Percentiles rank a stretch among this genome's conserved stretches.
phyloP scores from a whole-genome alignment of 92 coral and sea anemone species.

The Palythoa caribaeorum region DNA sequence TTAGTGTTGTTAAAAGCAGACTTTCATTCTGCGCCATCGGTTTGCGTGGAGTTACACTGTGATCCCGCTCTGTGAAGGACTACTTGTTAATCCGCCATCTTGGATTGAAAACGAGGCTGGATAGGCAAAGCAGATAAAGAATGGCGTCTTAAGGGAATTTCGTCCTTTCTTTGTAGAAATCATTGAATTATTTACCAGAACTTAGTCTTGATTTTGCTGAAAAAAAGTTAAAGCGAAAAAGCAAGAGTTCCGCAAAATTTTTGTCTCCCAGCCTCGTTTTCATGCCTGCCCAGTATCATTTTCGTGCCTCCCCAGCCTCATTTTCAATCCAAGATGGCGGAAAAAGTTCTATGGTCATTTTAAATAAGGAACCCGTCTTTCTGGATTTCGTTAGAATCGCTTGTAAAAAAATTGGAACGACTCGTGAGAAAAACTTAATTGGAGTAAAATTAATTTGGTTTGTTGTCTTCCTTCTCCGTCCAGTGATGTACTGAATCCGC shows the following conservation, averaged over 20 bases:
- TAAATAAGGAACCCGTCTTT: not conserved
- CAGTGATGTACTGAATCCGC: not conserved
- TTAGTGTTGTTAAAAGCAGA: not conserved
- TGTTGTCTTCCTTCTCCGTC: not conserved
- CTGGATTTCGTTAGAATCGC: not conserved
- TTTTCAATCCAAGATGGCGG: not conserved
- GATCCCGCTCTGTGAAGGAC: not conserved
- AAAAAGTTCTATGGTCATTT: not conserved
- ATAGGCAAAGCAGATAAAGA: too few relatives aligned
- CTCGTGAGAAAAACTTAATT: not conserved
- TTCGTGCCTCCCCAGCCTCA: too few relatives aligned
- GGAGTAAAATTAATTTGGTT: not conserved
- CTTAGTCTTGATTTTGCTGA: too few relatives aligned
- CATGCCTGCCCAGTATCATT: too few relatives aligned
- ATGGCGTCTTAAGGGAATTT: too few relatives aligned
- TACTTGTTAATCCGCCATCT: too few relatives aligned
- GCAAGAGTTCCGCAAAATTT: too few relatives aligned
- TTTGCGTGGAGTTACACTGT: not conserved
- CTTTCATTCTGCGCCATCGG: not conserved
- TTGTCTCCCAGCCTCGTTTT: too few relatives aligned
- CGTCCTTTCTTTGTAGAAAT: too few relatives aligned
- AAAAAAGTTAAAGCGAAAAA: too few relatives aligned
- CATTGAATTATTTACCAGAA: too few relatives aligned
- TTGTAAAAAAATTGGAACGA: conserved; percentile 6
- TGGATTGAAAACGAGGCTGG: too few relatives aligned